Conservation (phyloP, 2,888 invertebrate genomes). For the Lithophane socia region DNA sequence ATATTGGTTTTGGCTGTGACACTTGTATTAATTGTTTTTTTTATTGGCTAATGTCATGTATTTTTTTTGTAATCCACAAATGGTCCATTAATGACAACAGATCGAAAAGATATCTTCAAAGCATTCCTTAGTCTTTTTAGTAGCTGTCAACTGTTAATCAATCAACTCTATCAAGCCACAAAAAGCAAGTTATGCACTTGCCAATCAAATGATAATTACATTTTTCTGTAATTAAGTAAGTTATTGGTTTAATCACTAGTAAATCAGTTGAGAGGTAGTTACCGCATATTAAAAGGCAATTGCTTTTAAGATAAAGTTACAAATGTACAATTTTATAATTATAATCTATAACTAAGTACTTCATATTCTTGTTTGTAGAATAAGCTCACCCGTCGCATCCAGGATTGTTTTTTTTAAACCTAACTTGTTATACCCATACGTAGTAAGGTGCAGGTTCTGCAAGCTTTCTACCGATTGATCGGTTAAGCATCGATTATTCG, state of each 20-base stretch:
- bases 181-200: background rate
- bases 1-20: background rate
- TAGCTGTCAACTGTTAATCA: background rate
- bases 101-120: background rate
- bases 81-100: too few relatives aligned
- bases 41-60: background rate
- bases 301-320: background rate
- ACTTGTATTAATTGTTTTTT: background rate
- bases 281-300: background rate
- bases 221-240: background rate
- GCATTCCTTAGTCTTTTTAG: background rate
- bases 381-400: background rate
- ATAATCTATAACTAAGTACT: background rate
- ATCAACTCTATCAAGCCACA: background rate
- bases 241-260: background rate
- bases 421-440: conserved; percentile 22
- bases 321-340: background rate
- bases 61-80: too few relatives aligned
- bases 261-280: background rate
- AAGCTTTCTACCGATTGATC: conserved; percentile 63
- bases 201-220: background rate
- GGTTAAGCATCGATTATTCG: conserved; percentile 62
- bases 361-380: background rate
- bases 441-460: conserved; percentile 27
- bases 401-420: conserved; percentile 11